phyloP scores from a whole-genome alignment of 2,797 vertebrate species.

The Peromyscus aztecus region DNA sequence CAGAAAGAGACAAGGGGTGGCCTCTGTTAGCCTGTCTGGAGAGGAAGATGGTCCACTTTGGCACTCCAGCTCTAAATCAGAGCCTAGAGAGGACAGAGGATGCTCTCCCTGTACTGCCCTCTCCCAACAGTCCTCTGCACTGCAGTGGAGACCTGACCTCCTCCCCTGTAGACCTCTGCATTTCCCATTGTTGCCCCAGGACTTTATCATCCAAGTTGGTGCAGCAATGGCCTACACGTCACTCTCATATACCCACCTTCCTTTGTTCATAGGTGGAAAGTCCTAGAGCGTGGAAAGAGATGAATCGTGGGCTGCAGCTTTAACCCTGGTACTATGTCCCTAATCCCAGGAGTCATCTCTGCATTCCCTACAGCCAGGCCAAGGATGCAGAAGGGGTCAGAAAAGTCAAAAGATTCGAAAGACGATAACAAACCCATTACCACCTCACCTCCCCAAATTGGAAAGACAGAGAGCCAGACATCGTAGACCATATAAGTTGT shows the following conservation, averaged over 20 bases:
- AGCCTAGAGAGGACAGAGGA: background rate
- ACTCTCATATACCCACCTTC: background rate
- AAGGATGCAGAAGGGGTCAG: background rate
- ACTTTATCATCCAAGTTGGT: background rate
- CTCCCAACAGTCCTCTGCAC: background rate
- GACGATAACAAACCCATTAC: background rate
- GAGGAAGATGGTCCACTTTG: background rate
- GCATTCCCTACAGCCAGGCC: background rate
- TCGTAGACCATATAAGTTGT: background rate
- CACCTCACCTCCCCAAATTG: background rate
- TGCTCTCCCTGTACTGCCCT: slow-evolving; percentile 39
- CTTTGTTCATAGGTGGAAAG: background rate
- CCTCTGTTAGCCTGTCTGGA: background rate
- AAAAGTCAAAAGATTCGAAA: background rate
- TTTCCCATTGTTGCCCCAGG: background rate
- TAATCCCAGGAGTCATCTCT: background rate
- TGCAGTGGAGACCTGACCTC: background rate
- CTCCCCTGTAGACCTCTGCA: background rate
- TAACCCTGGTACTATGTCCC: background rate
- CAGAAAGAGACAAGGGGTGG: background rate
- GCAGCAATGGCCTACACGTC: too few relatives aligned
- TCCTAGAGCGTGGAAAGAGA: background rate
- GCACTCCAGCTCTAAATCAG: background rate
- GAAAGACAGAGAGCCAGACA: background rate
- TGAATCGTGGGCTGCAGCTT: too few relatives aligned